These are phyloP conservation scores for Oopsacas minuta DNA, from an alignment of 37 sponge, comb jelly and placozoan species.

Conservation along the genomic window DNA sequence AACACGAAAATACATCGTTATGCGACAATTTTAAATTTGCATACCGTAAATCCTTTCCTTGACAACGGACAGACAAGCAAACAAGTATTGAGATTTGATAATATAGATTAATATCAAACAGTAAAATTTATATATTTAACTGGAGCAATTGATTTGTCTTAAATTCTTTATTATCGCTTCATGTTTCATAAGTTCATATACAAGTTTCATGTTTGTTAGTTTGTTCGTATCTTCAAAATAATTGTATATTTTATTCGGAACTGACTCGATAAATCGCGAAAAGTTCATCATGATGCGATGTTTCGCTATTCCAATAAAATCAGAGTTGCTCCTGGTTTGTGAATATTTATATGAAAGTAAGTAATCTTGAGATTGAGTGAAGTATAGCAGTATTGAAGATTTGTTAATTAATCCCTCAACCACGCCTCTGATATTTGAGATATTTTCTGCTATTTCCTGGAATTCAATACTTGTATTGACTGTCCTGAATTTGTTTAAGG, in stretches of 20 bases:
- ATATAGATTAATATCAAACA: too few species aligned
- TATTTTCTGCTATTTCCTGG: neutral
- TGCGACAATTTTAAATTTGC: too few species aligned
- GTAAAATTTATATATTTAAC: neutral
- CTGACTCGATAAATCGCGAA: neutral
- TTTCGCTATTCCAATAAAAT: neutral
- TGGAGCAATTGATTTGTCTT: neutral
- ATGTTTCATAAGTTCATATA: neutral
- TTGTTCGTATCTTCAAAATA: neutral
- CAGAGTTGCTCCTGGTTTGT: neutral
- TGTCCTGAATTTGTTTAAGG: constrained; percentile 1
- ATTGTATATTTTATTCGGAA: neutral
- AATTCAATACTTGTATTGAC: neutral
- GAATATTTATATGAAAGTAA: neutral
- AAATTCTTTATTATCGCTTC: neutral
- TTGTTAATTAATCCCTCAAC: neutral
- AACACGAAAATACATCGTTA: too few species aligned
- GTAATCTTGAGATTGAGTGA: neutral
- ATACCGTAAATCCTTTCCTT: too few species aligned
- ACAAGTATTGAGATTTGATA: too few species aligned
- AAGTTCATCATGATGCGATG: neutral
- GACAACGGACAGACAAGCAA: too few species aligned
- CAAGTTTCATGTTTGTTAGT: neutral
- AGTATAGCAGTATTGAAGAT: neutral
- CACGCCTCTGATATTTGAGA: neutral